These are phyloP conservation scores for Clitarchus hookeri DNA, from an alignment of 2,888 invertebrate species.

Conservation along the genomic window DNA sequence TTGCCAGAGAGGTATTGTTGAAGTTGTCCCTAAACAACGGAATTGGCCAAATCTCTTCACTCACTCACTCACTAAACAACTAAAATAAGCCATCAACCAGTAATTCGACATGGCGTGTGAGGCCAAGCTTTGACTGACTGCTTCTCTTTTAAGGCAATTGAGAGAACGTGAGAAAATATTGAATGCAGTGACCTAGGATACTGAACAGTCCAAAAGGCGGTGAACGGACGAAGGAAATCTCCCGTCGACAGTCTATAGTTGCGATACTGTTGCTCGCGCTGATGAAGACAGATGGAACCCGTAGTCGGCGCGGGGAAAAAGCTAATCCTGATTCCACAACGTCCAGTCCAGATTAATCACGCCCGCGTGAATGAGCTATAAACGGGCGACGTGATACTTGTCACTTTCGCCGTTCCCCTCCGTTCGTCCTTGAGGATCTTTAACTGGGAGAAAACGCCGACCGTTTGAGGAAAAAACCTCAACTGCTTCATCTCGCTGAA, in stretches of 20 bases:
- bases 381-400: background rate
- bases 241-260: background rate
- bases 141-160: background rate
- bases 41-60: too few species aligned
- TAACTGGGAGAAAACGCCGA: too few species aligned
- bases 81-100: too few species aligned
- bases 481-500: too few species aligned
- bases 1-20: too few species aligned
- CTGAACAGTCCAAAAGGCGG: background rate
- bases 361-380: background rate
- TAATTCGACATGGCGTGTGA: too few species aligned
- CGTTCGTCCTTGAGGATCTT: background rate
- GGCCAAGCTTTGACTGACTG: background rate
- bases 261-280: background rate
- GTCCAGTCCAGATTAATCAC: background rate
- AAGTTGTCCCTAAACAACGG: too few species aligned
- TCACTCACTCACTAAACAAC: too few species aligned
- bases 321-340: background rate
- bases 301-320: background rate
- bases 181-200: background rate
- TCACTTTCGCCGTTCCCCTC: background rate
- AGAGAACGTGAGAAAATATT: background rate
- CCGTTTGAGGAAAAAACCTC: too few species aligned
- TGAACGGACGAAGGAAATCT: background rate
- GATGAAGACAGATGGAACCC: background rate